A percentile compares a stretch with the other conserved stretches of the same genome.
phyloP scores from a whole-genome alignment of 2,888 invertebrate species.

The Agrochola lychnidis region DNA sequence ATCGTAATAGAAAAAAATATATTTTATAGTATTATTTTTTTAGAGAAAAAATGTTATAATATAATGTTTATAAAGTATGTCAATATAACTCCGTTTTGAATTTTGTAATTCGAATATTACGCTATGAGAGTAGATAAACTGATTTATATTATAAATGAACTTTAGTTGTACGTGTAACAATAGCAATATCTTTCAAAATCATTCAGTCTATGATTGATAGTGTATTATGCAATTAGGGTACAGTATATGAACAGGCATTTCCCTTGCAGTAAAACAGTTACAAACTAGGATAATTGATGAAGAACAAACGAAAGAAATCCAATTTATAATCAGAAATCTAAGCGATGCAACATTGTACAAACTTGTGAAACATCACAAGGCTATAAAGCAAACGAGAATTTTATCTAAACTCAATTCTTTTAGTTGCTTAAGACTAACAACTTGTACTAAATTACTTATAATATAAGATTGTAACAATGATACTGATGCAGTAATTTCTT shows the following conservation, averaged over 20 bases:
- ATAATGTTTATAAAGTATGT: too few relatives aligned
- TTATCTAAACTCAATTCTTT: constrained; percentile 44
- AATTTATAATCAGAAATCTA: constrained; percentile 30
- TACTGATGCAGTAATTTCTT: background rate
- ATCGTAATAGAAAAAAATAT: too few relatives aligned
- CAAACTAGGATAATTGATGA: background rate
- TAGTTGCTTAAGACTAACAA: constrained; percentile 35
- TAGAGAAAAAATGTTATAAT: too few relatives aligned
- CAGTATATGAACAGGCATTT: background rate
- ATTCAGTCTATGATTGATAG: too few relatives aligned
- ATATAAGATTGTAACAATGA: constrained; percentile 9
- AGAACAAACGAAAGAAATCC: constrained; percentile 7
- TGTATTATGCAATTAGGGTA: too few relatives aligned
- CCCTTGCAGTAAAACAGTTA: background rate
- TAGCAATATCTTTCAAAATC: too few relatives aligned
- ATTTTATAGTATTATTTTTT: too few relatives aligned
- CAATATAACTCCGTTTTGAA: too few relatives aligned
- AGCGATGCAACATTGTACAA: constrained; percentile 35
- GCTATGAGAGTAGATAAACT: too few relatives aligned
- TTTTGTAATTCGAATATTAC: too few relatives aligned
- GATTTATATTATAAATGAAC: too few relatives aligned
- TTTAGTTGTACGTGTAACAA: too few relatives aligned
- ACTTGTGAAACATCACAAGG: constrained; percentile 46
- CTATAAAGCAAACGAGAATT: constrained; percentile 26
- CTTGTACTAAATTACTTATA: constrained; percentile 30